Conservation (phyloP, 2,113 vertebrate species). For the Passer montanus region DNA sequence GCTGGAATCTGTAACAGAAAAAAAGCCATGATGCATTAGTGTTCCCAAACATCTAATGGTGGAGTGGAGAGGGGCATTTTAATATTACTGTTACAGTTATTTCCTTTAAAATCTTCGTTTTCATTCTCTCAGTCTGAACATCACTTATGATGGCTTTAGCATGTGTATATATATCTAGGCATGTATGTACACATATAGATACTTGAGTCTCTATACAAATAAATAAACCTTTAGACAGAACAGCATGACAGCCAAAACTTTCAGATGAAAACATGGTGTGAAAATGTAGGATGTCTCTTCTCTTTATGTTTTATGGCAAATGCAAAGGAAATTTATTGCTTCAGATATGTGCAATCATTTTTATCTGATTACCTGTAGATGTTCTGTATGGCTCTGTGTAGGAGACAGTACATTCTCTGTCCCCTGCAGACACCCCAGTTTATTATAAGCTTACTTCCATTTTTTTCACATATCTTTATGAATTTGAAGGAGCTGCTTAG, state of each 20-base stretch:
- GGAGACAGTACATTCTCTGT: background rate
- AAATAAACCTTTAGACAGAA: constrained; percentile 23
- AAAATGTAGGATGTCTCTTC: constrained; percentile 42
- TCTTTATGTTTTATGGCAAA: constrained; percentile 32
- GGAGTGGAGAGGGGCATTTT: background rate
- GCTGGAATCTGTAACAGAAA: background rate
- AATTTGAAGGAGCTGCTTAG: constrained; percentile 62
- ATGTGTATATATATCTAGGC: background rate
- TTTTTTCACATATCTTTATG: constrained; percentile 59
- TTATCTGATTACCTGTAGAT: constrained; percentile 67
- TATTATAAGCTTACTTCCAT: constrained; percentile 49
- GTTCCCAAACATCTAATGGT: constrained; percentile 8
- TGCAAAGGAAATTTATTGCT: constrained; percentile 63
- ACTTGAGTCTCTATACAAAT: background rate
- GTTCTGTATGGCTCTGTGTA: background rate
- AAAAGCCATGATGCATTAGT: constrained; percentile 34
- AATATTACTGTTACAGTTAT: background rate
- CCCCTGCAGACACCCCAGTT: constrained; percentile 54
- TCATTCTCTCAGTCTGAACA: background rate
- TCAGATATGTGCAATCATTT: constrained; percentile 57
- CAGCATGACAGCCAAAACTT: constrained; percentile 23
- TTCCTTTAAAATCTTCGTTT: constrained; percentile 19
- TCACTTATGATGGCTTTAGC: background rate
- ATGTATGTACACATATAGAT: background rate
- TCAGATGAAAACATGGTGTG: constrained; percentile 43